phyloP scores from a whole-genome alignment of 2,113 vertebrate genomes.

The Stigmatopora argus region DNA sequence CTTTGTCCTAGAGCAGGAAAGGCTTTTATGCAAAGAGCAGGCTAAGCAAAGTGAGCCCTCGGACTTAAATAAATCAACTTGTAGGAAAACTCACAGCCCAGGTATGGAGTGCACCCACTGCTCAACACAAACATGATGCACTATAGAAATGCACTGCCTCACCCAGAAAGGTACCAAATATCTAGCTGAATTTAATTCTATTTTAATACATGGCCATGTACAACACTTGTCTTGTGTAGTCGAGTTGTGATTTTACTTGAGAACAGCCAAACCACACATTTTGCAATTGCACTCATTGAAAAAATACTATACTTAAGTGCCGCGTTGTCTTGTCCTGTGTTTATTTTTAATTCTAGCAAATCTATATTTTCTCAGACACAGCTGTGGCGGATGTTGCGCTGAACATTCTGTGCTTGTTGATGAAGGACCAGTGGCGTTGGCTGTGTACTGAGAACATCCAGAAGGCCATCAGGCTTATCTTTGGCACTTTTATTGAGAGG shows the following conservation, averaged over 20 bases:
- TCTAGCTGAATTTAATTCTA: too few relatives aligned
- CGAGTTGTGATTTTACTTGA: constrained; percentile 13
- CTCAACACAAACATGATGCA: background rate
- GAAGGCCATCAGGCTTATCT: constrained; percentile 79
- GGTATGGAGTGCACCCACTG: constrained; percentile 27
- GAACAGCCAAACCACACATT: constrained; percentile 25
- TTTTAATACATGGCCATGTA: too few relatives aligned
- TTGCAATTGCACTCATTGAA: background rate
- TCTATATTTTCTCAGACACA: constrained; percentile 67
- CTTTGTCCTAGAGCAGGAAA: constrained; percentile 83
- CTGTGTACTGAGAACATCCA: constrained; percentile 85
- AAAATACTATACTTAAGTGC: background rate
- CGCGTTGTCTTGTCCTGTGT: background rate
- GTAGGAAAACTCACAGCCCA: constrained; percentile 49
- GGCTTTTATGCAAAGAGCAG: constrained; percentile 47
- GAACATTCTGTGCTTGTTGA: constrained; percentile 81
- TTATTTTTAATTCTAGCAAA: background rate
- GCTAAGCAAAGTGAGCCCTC: constrained; percentile 13
- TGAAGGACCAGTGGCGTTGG: constrained; percentile 89
- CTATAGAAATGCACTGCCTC: background rate
- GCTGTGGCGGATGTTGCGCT: constrained; percentile 81
- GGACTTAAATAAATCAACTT: constrained; percentile 25
- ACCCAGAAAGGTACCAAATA: background rate
- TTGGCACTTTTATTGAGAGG: constrained; percentile 88
- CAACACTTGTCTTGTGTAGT: background rate